phyloP scores from a whole-genome alignment of 1,140 invertebrate species.

The Drosophila kurseongensis region DNA sequence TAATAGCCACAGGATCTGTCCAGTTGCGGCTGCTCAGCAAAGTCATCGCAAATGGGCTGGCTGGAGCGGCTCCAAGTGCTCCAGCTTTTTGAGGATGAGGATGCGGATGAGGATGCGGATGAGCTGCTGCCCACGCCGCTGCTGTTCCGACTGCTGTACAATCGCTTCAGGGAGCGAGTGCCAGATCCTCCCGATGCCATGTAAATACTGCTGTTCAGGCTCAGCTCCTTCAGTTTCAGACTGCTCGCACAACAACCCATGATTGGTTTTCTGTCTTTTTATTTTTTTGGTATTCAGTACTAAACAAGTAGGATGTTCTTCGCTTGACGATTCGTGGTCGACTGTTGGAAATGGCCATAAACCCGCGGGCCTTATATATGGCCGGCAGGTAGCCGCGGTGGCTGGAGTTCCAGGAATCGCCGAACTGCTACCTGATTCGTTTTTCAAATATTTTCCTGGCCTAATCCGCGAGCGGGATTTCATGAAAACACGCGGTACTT shows the following conservation, averaged over 20 bases:
- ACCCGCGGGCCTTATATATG: slow-evolving; percentile 36
- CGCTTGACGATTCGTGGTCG: background rate
- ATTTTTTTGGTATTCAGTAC: too few species aligned
- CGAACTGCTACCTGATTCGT: slow-evolving; percentile 24
- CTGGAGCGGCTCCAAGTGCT: slow-evolving; percentile 46
- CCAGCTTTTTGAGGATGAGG: slow-evolving; percentile 4
- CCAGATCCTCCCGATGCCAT: slow-evolving; percentile 3
- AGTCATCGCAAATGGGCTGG: slow-evolving; percentile 68
- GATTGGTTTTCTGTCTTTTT: background rate
- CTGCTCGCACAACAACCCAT: slow-evolving; percentile 72
- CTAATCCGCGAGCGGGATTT: slow-evolving; percentile 49
- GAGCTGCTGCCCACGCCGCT: slow-evolving; percentile 41
- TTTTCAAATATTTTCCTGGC: slow-evolving; percentile 3
- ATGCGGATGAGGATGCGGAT: slow-evolving; percentile 3
- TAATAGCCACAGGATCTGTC: slow-evolving; percentile 62
- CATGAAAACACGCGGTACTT: slow-evolving; percentile 28
- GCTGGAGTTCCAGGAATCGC: slow-evolving; percentile 27
- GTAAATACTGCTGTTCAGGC: slow-evolving; percentile 44
- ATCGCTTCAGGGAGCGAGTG: slow-evolving; percentile 38
- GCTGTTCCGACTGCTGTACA: slow-evolving; percentile 40
- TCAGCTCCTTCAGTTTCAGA: slow-evolving; percentile 45
- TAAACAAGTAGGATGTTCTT: slow-evolving; percentile 3
- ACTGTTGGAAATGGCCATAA: slow-evolving; percentile 36
- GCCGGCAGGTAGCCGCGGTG: slow-evolving; percentile 3
- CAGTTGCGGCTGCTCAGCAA: slow-evolving; percentile 61